Conservation (phyloP, 2,113 vertebrate genomes). For the Plestiodon gilberti region DNA sequence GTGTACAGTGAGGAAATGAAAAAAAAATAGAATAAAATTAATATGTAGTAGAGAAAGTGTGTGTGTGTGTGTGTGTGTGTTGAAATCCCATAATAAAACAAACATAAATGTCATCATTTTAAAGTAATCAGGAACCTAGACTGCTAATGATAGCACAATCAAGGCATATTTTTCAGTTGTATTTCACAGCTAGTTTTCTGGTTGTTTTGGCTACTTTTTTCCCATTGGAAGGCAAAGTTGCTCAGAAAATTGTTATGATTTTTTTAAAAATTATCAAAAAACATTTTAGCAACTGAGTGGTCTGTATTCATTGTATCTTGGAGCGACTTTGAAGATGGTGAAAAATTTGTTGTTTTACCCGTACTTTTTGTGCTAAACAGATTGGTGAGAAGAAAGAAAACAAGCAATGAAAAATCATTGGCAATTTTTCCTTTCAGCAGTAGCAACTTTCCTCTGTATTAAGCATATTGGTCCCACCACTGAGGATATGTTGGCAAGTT, state of each 20-base stretch:
- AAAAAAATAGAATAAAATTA: no score
- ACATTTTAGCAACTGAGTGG: background rate
- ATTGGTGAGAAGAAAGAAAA: background rate
- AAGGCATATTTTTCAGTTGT: background rate
- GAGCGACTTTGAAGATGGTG: background rate
- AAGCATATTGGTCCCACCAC: background rate
- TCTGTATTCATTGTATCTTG: background rate
- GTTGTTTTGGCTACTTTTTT: background rate
- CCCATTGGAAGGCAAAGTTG: background rate
- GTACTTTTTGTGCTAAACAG: conserved; percentile 19
- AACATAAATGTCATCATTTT: no score
- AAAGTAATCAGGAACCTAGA: background rate
- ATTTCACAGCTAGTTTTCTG: background rate
- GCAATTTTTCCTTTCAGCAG: conserved; percentile 37
- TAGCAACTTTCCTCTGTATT: conserved; percentile 50
- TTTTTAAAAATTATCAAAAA: background rate
- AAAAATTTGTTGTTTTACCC: conserved; percentile 23
- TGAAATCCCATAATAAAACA: no score
- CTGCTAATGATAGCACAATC: background rate
- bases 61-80: no score
- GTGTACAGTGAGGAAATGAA: no score
- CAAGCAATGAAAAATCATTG: background rate
- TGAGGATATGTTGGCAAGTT: conserved; percentile 34
- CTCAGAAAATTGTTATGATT: background rate
- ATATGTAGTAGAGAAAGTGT: no score